Evolutionary conservation across 2,888 invertebrate genomes (phyloP).

Genomic region (Synanthedon andrenaeformis): DNA sequence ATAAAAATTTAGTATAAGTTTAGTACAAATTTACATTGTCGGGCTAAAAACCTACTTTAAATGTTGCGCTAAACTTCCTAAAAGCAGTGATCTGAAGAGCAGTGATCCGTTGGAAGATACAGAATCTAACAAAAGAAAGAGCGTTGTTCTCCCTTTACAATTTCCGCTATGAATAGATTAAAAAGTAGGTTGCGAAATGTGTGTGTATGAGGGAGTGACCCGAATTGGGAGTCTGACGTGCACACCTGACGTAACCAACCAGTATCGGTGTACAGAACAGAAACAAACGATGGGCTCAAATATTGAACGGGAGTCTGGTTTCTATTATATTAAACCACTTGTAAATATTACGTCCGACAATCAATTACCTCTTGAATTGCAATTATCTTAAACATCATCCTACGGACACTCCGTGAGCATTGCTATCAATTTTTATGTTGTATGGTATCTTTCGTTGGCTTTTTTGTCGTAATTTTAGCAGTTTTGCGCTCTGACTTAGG

Average conservation of each 20-base stretch:
- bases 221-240: slow-evolving; percentile 52
- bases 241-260: slow-evolving; percentile 44
- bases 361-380: background rate
- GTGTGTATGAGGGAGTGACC: slow-evolving; percentile 43
- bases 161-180: slow-evolving; percentile 30
- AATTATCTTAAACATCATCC: too few species aligned
- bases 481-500: too few species aligned
- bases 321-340: slow-evolving; percentile 1
- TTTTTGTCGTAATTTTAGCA: too few species aligned
- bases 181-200: slow-evolving; percentile 53
- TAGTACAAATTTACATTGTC: too few species aligned
- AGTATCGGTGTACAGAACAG: slow-evolving; percentile 15
- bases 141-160: background rate
- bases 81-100: background rate
- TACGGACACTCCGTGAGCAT: too few species aligned
- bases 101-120: background rate
- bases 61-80: too few species aligned
- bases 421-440: too few species aligned
- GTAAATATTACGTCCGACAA: background rate
- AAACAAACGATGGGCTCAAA: slow-evolving; percentile 29
- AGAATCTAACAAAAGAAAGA: background rate
- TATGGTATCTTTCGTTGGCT: too few species aligned
- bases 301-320: background rate
- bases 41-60: too few species aligned
- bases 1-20: too few species aligned